phyloP scores from a whole-genome alignment of 37 sponge, comb jelly and placozoan genomes.

The Ephydatia muelleri region DNA sequence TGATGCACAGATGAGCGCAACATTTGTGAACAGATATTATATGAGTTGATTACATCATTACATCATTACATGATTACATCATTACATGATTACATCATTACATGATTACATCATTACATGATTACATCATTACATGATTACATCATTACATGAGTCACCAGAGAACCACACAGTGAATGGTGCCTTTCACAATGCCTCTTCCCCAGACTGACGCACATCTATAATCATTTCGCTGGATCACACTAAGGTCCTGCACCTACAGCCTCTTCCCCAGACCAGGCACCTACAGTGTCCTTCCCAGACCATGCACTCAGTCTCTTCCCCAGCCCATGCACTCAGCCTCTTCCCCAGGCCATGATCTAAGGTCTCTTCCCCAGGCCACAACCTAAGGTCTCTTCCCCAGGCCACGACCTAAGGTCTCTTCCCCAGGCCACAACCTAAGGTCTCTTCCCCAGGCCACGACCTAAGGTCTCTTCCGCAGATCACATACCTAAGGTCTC shows the following conservation, averaged over 20 bases:
- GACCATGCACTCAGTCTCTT: background rate
- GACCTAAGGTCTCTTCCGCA: background rate
- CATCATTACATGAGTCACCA: too few species aligned
- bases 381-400: slow-evolving; percentile 59
- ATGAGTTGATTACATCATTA: too few species aligned
- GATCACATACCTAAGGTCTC: slow-evolving; percentile 51
- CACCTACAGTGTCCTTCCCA: background rate
- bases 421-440: background rate
- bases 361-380: slow-evolving; percentile 53
- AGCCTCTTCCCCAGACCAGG: background rate
- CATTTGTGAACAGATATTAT: too few species aligned
- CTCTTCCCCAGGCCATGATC: slow-evolving; percentile 36
- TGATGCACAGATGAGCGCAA: too few species aligned
- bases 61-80: too few species aligned
- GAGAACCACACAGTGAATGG: too few species aligned
- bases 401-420: background rate
- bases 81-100: too few species aligned
- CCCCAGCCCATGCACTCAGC: background rate
- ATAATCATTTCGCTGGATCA: background rate
- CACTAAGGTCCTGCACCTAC: background rate
- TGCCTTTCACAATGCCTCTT: too few species aligned
- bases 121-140: too few species aligned
- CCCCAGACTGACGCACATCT: background rate
- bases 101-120: too few species aligned
- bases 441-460: background rate